phyloP scores from a whole-genome alignment of 2,113 vertebrate species.

The Alethe castanea region DNA sequence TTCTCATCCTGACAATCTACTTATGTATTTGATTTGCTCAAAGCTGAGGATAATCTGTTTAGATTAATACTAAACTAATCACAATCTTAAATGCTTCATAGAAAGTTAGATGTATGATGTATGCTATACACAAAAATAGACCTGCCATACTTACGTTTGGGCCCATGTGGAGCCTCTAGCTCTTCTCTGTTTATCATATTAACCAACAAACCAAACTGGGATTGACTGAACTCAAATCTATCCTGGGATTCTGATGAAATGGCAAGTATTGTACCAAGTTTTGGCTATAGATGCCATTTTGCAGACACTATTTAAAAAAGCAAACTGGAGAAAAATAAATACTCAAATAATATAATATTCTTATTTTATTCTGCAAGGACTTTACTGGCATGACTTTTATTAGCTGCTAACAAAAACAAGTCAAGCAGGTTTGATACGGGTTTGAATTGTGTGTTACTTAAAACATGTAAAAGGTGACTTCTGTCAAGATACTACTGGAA shows the following conservation, averaged over 20 bases:
- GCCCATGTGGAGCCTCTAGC: not conserved
- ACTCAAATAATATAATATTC: rapidly evolving
- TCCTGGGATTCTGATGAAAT: not conserved
- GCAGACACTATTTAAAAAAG: not conserved
- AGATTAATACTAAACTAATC: not conserved
- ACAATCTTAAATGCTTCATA: not conserved
- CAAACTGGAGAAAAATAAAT: not conserved
- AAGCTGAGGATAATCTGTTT: slow-evolving; percentile 33
- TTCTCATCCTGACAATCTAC: slow-evolving; percentile 34
- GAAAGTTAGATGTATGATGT: not conserved
- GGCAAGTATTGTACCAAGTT: not conserved
- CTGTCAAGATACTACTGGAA: not conserved
- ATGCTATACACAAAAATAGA: not conserved
- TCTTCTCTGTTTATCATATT: not conserved
- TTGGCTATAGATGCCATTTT: not conserved
- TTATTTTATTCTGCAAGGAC: not conserved
- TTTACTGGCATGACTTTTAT: not conserved
- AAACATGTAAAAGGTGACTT: not conserved
- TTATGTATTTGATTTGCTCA: not conserved
- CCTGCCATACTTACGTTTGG: not conserved
- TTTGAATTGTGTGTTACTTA: not conserved
- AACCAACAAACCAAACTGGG: not conserved
- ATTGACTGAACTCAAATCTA: not conserved
- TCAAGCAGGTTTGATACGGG: not conserved
- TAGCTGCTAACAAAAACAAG: not conserved